phyloP scores from a whole-genome alignment of 2,113 vertebrate genomes.

The Macrotis lagotis region DNA sequence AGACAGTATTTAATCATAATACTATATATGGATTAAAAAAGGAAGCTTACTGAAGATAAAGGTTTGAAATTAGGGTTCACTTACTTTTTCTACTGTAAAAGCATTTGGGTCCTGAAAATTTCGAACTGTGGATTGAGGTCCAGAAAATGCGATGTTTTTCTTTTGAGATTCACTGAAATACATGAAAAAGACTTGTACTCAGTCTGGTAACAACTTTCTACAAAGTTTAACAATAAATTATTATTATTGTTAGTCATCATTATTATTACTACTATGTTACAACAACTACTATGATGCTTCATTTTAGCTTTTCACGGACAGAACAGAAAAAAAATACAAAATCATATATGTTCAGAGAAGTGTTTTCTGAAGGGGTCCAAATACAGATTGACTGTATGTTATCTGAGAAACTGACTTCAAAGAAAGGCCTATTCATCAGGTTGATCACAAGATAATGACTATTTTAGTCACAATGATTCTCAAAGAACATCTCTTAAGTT shows the following conservation, averaged over 20 bases:
- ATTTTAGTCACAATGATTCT: not conserved
- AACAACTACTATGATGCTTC: not conserved
- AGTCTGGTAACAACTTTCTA: not conserved
- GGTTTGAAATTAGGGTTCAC: slow-evolving; percentile 80
- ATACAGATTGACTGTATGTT: not conserved
- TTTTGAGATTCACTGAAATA: slow-evolving; percentile 92
- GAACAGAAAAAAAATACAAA: not conserved
- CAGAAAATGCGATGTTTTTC: slow-evolving; percentile 83
- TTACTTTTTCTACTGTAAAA: slow-evolving; percentile 85
- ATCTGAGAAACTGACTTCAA: not conserved
- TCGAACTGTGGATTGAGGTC: slow-evolving; percentile 79
- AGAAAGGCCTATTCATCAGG: not conserved
- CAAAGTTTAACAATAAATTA: not conserved
- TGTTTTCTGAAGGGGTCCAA: not conserved
- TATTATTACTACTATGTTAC: not conserved
- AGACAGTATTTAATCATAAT: not conserved
- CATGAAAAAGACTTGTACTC: slow-evolving; percentile 59
- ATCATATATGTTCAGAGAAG: not conserved
- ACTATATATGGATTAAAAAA: not conserved
- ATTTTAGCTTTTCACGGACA: not conserved
- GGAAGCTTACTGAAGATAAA: not conserved
- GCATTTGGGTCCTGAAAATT: slow-evolving; percentile 79
- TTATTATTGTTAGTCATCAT: not conserved
- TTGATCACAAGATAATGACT: not conserved
- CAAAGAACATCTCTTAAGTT: not conserved